Percentiles rank a stretch among this genome's conserved stretches.
phyloP scores from a whole-genome alignment of 2,888 invertebrate species.

The Dascillus cervinus region DNA sequence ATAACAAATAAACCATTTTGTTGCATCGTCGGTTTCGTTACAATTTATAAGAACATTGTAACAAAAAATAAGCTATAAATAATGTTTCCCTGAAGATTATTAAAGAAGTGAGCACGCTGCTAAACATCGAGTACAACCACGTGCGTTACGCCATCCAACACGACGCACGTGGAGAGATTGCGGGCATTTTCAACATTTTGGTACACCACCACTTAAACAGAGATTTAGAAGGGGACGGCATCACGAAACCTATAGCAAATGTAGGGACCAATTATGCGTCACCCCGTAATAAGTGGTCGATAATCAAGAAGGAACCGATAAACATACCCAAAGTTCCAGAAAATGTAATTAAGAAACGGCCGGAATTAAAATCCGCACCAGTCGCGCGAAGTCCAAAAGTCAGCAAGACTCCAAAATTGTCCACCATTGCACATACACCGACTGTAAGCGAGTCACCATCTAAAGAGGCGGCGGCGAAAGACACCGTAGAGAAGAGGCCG shows the following conservation, averaged over 20 bases:
- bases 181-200: slow-evolving; percentile 57
- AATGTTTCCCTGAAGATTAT: slow-evolving; percentile 30
- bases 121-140: slow-evolving; percentile 40
- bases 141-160: slow-evolving; percentile 46
- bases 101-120: slow-evolving; percentile 48
- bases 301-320: background rate
- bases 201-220: slow-evolving; percentile 19
- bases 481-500: background rate
- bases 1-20: too few species aligned
- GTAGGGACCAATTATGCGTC: slow-evolving; percentile 1
- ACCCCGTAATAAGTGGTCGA: background rate
- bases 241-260: slow-evolving; percentile 20
- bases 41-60: too few species aligned
- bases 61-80: too few species aligned
- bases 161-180: slow-evolving; percentile 51
- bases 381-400: background rate
- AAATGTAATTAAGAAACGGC: background rate
- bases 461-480: background rate
- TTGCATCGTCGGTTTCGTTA: too few species aligned
- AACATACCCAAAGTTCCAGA: background rate
- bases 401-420: background rate
- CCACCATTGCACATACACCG: background rate
- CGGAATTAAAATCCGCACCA: background rate
- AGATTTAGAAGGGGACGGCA: slow-evolving; percentile 27
- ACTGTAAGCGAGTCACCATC: background rate